Percentiles rank a stretch among this genome's conserved stretches.
phyloP scores from a whole-genome alignment of 2,888 invertebrate genomes.

The Gnatocerus cornutus region DNA sequence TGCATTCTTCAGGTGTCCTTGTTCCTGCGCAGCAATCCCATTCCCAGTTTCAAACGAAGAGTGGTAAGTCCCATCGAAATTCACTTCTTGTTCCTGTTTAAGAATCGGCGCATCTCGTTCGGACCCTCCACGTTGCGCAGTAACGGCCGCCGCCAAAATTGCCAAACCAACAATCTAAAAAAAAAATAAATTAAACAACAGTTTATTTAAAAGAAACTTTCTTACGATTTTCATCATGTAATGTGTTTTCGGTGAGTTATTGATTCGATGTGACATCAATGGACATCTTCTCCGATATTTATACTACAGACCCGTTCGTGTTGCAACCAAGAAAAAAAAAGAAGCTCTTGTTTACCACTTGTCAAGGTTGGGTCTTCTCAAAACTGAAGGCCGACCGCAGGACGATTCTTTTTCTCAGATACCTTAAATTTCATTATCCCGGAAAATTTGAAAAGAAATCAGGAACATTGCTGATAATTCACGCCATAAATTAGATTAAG shows the following conservation, averaged over 20 bases:
- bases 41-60: conserved; percentile 73
- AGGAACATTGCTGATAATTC: not conserved
- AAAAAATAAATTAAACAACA: not conserved
- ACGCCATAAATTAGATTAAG: conserved; percentile 23
- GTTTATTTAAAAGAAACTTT: conserved; percentile 8
- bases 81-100: conserved; percentile 67
- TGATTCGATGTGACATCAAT: conserved; percentile 32
- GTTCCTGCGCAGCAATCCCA: conserved; percentile 70
- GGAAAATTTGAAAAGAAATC: not conserved
- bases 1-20: conserved; percentile 62
- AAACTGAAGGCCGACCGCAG: conserved; percentile 35
- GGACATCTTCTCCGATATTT: conserved; percentile 31
- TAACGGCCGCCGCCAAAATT: conserved; percentile 51
- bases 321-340: conserved; percentile 12
- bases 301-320: conserved; percentile 26
- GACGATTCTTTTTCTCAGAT: conserved; percentile 11
- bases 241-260: conserved; percentile 17
- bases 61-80: conserved; percentile 72
- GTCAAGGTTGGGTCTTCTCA: conserved; percentile 34
- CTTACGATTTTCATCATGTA: conserved; percentile 23
- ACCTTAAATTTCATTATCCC: conserved; percentile 1
- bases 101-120: conserved; percentile 58
- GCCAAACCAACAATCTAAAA: conserved; percentile 33
- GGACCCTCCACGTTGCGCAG: conserved; percentile 39
- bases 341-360: conserved; percentile 36